Evolutionary conservation across 2,888 invertebrate species (phyloP).

Genomic region (Caenorhabditis sp.): DNA sequence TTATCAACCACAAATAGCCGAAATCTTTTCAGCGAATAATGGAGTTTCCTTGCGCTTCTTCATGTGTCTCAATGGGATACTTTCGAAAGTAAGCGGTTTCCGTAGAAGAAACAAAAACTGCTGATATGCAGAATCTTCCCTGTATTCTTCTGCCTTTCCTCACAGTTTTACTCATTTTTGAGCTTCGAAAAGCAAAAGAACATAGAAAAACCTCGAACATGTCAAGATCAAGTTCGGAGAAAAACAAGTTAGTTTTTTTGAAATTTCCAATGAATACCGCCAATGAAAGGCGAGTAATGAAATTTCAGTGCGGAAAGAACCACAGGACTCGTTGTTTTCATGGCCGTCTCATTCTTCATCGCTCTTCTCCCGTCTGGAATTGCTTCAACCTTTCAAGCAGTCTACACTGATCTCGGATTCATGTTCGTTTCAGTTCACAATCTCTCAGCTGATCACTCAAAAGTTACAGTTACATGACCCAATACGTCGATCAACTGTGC

Average conservation of each 20-base stretch:
- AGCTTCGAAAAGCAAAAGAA: not conserved
- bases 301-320: slow-evolving; percentile 34
- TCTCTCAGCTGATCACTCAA: too few relatives aligned
- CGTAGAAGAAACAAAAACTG: not conserved
- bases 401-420: not conserved
- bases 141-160: not conserved
- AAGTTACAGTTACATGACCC: not conserved
- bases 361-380: slow-evolving; percentile 13
- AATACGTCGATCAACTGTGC: not conserved
- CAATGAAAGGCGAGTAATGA: too few relatives aligned
- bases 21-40: not conserved
- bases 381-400: not conserved
- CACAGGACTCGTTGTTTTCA: slow-evolving; percentile 27
- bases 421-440: too few relatives aligned
- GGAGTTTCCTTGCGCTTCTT: not conserved
- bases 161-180: not conserved
- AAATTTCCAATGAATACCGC: too few relatives aligned
- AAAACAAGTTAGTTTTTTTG: not conserved
- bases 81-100: not conserved
- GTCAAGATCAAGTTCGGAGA: too few relatives aligned
- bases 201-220: not conserved
- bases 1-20: not conserved
- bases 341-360: slow-evolving; percentile 27
- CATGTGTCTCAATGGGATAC: not conserved
- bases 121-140: not conserved